Base-by-base conservation (phyloP, 2,113 vertebrate species). In the Aramus guarauna region DNA sequence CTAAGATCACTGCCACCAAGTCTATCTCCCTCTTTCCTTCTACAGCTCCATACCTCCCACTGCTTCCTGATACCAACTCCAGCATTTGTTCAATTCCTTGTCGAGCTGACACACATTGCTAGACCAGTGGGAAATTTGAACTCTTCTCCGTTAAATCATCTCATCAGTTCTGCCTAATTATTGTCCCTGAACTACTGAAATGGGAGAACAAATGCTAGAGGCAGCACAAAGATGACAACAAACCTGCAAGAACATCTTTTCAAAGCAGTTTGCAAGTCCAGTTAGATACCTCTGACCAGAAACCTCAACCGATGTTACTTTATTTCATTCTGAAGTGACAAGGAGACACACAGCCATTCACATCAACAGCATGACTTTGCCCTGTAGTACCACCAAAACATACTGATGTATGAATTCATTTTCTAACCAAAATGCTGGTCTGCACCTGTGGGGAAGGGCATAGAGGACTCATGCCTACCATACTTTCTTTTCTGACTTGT, bases 341-440 rank as follows among this genome's bases (percentile, higher is more conserved):
- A 68, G 20, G 11, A 71, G 20, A 47, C 26, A 80, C 1, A 3
- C 14, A 95, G 34, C 14, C 27, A 39, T 23, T 67, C 34, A 34
- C 16, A 41, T 22, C 20, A 85, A 58, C 17, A 85, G 18, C 34
- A 71, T 43, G 69, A 26, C 24, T 85, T 23, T 56, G 63, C 8
- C 10, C 3, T n/a, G 10, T 21, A 41, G 78, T 50, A 39, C 7
- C 12, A 81, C 22, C 32, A 74, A 78, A 88, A 59, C 14, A 62
- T 12, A 41, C 2, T 3, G 15, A 66, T 23, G 5, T 5, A 37
- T 0, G 0, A 84, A 84, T n/a, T 67, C 2, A 7, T 64, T 60
- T 78, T 68, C 69, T 84, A 86, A 63, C 6, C n/a, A 83, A 83
- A 92, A 79, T n/a, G n/a, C n/a, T n/a, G n/a, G n/a, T n/a, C n/a